Evolutionary conservation across 2,797 vertebrate species (phyloP).

Genomic region (Sorex maritimensis): DNA sequence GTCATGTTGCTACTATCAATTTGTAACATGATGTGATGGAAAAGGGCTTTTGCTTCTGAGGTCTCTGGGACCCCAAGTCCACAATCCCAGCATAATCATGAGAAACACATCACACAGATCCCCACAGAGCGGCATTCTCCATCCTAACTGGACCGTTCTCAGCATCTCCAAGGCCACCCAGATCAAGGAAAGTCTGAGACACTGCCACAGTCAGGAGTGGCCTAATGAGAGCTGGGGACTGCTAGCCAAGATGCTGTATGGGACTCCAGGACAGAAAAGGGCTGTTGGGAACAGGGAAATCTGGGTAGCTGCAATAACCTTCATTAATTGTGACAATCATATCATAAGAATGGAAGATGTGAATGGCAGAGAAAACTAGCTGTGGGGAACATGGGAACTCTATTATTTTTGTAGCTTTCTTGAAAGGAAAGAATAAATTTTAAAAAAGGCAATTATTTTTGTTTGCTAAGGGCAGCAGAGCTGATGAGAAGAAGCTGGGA

Average conservation of each 20-base stretch:
- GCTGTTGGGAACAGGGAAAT: not conserved
- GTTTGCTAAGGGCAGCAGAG: no score
- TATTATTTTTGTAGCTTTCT: no score
- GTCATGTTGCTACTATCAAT: not conserved
- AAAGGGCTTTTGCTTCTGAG: not conserved
- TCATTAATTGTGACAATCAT: no score
- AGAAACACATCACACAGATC: slow-evolving; percentile 29
- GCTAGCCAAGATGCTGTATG: not conserved
- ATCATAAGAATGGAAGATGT: no score
- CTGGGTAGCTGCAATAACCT: not conserved
- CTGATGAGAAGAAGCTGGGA: no score
- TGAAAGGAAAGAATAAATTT: no score
- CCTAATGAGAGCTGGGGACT: not conserved
- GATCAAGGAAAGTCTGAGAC: no score
- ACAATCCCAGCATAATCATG: not conserved
- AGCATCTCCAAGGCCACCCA: slow-evolving; percentile 8
- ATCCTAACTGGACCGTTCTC: not conserved
- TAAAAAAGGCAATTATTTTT: no score
- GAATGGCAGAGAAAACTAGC: no score
- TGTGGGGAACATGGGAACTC: no score
- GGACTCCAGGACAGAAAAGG: not conserved
- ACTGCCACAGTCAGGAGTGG: not conserved
- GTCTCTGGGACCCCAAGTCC: not conserved
- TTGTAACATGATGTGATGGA: not conserved
- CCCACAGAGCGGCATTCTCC: not conserved